Evolutionary conservation across 2,888 invertebrate genomes (phyloP), one percentile per base, ranked within the genome.

Genomic region (Leptothorax acervorum): DNA sequence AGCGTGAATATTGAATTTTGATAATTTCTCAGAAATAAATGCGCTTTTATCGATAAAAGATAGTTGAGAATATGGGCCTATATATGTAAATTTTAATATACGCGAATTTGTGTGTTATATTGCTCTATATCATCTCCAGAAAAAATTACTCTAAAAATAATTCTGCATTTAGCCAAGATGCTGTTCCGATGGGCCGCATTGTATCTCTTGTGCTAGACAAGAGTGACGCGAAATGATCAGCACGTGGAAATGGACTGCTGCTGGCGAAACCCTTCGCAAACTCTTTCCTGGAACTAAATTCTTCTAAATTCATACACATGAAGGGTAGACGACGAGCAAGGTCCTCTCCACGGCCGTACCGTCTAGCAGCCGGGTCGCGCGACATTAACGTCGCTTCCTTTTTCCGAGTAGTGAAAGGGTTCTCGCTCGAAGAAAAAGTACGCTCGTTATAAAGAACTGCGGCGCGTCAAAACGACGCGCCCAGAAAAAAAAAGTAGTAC

Each of bases 321-420:
- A 89, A 89, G 87, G 87, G 87, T 86, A 89, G 89, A 89, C 89
- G 79, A 74, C 11, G 42, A 12, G 60, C 81, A 87, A 86, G 88
- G 84, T 86, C 70, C 71, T 66, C 71, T 66, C 57, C 65, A 65
- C 74, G 89, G 88, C 79, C 88, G 85, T 63, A 86, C 78, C 86
- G 89, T 89, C 89, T 89, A 88, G 79, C 78, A 55, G 73, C 23
- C 65, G 73, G 84, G 74, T 82, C 70, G 71, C 85, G 89, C 86
- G 89, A 89, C 89, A 89, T 89, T 89, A 89, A 87, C 83, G 65
- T 76, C 78, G 74, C 73, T 86, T 86, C 88, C 85, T 84, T 85
- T 85, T 83, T 85, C 76, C 86, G 66, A 76, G 35, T 57, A 51
- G 11, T 35, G 12, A 48, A 60, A 48, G 28, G 60, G 48, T 39